A percentile compares a stretch with the other conserved stretches of the same genome.
phyloP scores from a whole-genome alignment of 2,888 invertebrate genomes.

The Ashinkailepas kermadecensis region DNA sequence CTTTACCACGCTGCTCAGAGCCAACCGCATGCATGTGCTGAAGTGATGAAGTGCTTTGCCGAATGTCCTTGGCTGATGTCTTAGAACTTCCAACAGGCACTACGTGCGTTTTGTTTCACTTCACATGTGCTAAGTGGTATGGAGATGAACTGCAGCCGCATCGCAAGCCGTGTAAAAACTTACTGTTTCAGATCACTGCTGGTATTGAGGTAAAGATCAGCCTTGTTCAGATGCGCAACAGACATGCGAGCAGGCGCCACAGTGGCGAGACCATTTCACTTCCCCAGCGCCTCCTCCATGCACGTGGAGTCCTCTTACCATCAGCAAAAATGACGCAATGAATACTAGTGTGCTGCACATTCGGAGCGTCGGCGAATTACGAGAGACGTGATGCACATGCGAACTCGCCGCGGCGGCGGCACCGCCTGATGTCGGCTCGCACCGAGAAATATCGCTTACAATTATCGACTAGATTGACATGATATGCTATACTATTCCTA shows the following conservation, averaged over 20 bases:
- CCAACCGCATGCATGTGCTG: no score
- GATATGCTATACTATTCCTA: slow-evolving; percentile 15
- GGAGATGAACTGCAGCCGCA: no score
- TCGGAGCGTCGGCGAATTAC: neutral
- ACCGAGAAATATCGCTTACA: neutral
- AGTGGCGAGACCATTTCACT: no score
- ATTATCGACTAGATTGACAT: slow-evolving; percentile 9
- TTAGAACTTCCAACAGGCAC: no score
- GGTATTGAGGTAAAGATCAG: no score
- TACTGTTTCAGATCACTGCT: no score
- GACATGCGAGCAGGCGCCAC: neutral
- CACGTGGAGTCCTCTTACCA: neutral
- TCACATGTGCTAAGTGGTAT: no score
- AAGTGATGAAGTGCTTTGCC: no score
- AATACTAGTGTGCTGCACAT: neutral
- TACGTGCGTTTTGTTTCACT: no score
- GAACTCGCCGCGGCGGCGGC: neutral
- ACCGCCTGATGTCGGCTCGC: neutral
- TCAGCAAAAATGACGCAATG: neutral
- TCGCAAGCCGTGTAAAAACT: no score
- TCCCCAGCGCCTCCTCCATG: neutral
- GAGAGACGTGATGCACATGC: neutral
- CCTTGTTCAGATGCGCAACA: neutral
- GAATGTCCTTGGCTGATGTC: no score
- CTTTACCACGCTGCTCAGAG: no score